Evolutionary conservation across 2,888 invertebrate species (phyloP).

Genomic region (Caenorhabditis parvicauda): DNA sequence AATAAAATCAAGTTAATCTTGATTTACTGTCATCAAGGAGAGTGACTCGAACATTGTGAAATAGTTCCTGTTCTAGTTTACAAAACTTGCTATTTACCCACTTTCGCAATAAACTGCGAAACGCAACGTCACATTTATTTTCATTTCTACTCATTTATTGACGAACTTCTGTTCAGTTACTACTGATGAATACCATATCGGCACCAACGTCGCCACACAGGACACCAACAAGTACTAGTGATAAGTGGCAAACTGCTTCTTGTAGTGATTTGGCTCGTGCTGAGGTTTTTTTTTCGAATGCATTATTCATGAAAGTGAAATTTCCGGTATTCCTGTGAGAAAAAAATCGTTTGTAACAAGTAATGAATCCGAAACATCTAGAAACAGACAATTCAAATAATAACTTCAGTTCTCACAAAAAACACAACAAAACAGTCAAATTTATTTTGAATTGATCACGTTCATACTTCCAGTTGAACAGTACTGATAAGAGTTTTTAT

Average conservation of each 20-base stretch:
- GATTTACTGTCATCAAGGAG: too few species aligned
- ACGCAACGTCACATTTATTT: too few species aligned
- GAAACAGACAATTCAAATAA: not conserved
- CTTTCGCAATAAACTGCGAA: too few species aligned
- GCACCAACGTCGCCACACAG: constrained; percentile 34
- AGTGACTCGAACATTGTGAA: too few species aligned
- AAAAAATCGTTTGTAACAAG: not conserved
- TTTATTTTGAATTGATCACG: not conserved
- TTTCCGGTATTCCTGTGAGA: not conserved
- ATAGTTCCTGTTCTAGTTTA: too few species aligned
- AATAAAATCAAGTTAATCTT: too few species aligned
- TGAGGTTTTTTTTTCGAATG: not conserved
- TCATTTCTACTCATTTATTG: too few species aligned
- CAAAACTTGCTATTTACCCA: too few species aligned
- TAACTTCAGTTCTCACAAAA: constrained; percentile 6
- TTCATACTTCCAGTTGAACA: not conserved
- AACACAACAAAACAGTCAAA: not conserved
- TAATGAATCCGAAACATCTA: not conserved
- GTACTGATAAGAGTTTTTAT: not conserved
- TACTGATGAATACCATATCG: constrained; percentile 6
- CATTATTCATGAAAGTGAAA: constrained; percentile 13
- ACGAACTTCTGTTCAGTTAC: too few species aligned
- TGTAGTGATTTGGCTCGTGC: constrained; percentile 31
- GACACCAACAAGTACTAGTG: constrained; percentile 15
- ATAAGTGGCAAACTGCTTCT: constrained; percentile 32